Evolutionary conservation across 2,888 invertebrate species (phyloP).

Genomic region (Exocentrus adspersus): DNA sequence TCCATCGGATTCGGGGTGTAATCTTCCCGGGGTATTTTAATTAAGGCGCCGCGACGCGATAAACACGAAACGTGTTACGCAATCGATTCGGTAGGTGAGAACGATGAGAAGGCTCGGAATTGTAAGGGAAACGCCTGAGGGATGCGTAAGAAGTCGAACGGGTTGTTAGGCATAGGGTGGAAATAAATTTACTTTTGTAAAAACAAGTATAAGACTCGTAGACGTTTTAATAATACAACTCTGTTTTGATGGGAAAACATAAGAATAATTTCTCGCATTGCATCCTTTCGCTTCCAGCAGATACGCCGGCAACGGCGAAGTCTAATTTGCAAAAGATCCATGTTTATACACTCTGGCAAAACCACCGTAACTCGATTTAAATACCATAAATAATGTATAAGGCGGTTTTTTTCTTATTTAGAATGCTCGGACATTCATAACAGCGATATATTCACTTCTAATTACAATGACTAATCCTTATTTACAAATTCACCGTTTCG

Average conservation of each 20-base stretch:
- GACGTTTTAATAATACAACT: background rate
- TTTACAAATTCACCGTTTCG: conserved; percentile 3
- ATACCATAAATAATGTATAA: conserved; percentile 1
- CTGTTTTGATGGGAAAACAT: too few species aligned
- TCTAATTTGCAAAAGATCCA: background rate
- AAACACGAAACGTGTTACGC: background rate
- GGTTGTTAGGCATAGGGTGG: too few species aligned
- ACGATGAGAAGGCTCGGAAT: background rate
- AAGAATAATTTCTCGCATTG: too few species aligned
- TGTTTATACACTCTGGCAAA: background rate
- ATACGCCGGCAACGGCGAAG: background rate
- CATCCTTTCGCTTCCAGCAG: background rate
- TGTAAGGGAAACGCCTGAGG: background rate
- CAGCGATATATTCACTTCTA: conserved; percentile 1
- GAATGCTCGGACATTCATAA: background rate
- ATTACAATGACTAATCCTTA: conserved; percentile 3
- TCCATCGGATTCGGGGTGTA: background rate
- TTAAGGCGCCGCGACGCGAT: background rate
- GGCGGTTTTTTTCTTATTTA: background rate
- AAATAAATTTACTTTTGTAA: too few species aligned
- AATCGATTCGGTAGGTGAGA: background rate
- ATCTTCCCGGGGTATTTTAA: background rate
- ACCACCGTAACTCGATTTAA: background rate
- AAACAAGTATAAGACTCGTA: too few species aligned
- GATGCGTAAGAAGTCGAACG: background rate